Conservation (phyloP, 2,888 invertebrate genomes). For the Drosophila nr. medialis region DNA sequence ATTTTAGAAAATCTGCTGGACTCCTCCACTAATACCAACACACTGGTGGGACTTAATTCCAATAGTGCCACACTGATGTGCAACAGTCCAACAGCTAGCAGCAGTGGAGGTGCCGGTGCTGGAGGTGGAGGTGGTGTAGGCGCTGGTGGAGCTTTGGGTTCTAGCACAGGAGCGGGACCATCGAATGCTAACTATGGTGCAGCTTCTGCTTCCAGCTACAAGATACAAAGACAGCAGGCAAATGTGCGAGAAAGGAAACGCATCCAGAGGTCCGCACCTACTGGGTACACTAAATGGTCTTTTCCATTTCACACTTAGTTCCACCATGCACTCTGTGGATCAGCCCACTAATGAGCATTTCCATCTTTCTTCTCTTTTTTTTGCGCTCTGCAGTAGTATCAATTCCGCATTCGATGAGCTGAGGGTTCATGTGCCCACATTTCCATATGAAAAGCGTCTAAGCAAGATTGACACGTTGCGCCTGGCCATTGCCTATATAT, state of each 20-base stretch:
- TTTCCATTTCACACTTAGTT: conserved; percentile 72
- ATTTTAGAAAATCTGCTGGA: conserved; percentile 77
- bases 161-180: conserved; percentile 26
- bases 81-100: conserved; percentile 78
- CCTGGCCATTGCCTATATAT: conserved; percentile 98
- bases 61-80: conserved; percentile 69
- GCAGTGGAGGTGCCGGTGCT: conserved; percentile 53
- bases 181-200: conserved; percentile 57
- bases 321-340: neutral
- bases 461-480: conserved; percentile 99
- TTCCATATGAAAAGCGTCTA: conserved; percentile 98
- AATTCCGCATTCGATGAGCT: conserved; percentile 99
- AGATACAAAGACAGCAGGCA: conserved; percentile 94
- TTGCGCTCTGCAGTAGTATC: conserved; percentile 93
- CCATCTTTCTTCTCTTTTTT: neutral
- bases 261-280: conserved; percentile 98
- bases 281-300: conserved; percentile 88
- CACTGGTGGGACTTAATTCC: conserved; percentile 60
- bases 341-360: conserved; percentile 52
- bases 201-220: conserved; percentile 86
- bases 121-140: conserved; percentile 33
- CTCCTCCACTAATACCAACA: conserved; percentile 76
- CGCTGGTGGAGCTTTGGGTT: conserved; percentile 28
- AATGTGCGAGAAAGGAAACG: conserved; percentile 98
- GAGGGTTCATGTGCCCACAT: conserved; percentile 98